Evolutionary conservation across 2,113 vertebrate species (phyloP), one percentile per base, ranked within the genome.

Genomic region (Periophthalmus modestus): DNA sequence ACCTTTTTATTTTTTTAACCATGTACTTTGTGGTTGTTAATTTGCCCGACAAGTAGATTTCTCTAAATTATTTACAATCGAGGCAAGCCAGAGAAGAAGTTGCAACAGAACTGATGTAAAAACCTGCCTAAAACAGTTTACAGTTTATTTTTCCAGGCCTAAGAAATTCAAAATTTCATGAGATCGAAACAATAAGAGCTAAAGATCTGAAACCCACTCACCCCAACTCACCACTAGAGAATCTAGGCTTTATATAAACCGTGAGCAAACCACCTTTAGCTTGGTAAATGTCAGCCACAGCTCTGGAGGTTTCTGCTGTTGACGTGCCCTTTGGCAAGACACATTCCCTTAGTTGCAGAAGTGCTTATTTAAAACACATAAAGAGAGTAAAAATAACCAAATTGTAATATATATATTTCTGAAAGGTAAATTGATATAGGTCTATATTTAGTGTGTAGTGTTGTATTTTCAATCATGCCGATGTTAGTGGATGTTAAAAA

Each of bases 231-330:
- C 16, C 28, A 16, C 28, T 7, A 34, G 18, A 65, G 62, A n/a
- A 13, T 13, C 62, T n/a, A 4, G 12, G 34, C 62, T 65, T 65
- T 65, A 65, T 11, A 65, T 65, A 39, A 65, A 65, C 10, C 3
- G 62, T 43, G 34, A 39, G 62, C 34, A 18, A n/a, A 59, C 16
- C 62, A 39, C 62, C 34, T 11, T 7, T n/a, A 43, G 16, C 18
- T n/a, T n/a, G 33, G 16, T n/a, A 65, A 39, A 65, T 65, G 62
- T 65, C 34, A 39, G 62, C 18, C 19, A 21, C 4, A n/a, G 34
- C 16, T 65, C 62, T 65, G 34, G 62, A 62, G 62, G 34, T n/a
- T 65, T 39, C 33, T 43, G 34, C 62, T 43, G 33, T 65, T 65
- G 34, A 65, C 18, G 33, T 43, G 62, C 62, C 62, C 62, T 65